These are phyloP conservation scores for Coracias cyanogaster DNA, from an alignment of 2,797 vertebrate species.

Conservation along the genomic window DNA sequence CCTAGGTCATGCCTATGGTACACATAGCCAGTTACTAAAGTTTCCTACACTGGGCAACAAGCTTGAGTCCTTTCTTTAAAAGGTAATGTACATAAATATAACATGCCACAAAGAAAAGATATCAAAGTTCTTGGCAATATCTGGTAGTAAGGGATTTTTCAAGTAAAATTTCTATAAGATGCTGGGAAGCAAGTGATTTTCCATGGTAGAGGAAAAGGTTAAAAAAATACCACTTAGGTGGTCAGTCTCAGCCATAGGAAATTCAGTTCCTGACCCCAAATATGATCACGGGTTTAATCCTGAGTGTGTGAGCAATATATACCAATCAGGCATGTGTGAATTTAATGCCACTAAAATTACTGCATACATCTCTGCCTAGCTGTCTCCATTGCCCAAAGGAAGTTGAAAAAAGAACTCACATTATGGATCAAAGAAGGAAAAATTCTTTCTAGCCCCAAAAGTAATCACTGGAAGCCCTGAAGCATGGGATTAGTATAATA, in stretches of 20 bases:
- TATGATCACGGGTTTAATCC: background rate
- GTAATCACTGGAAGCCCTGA: conserved; percentile 13
- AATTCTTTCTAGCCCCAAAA: conserved; percentile 5
- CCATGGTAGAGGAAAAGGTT: background rate
- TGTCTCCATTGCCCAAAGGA: background rate
- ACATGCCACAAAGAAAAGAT: background rate
- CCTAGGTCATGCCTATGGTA: background rate
- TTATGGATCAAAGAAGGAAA: conserved; percentile 46
- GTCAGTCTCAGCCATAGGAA: background rate
- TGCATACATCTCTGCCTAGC: background rate
- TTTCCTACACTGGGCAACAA: background rate
- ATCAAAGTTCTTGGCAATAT: background rate
- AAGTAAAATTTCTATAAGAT: background rate
- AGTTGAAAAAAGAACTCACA: background rate
- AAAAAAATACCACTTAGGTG: background rate
- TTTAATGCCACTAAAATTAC: background rate
- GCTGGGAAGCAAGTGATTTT: background rate
- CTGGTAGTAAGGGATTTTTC: background rate
- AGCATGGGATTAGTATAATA: conserved; percentile 43
- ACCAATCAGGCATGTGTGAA: background rate
- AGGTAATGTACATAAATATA: background rate
- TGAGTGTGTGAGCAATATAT: background rate
- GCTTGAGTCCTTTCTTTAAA: background rate
- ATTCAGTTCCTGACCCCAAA: background rate
- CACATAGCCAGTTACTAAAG: background rate